phyloP scores from a whole-genome alignment of 2,888 invertebrate species.

The Pristionchus exspectatus region DNA sequence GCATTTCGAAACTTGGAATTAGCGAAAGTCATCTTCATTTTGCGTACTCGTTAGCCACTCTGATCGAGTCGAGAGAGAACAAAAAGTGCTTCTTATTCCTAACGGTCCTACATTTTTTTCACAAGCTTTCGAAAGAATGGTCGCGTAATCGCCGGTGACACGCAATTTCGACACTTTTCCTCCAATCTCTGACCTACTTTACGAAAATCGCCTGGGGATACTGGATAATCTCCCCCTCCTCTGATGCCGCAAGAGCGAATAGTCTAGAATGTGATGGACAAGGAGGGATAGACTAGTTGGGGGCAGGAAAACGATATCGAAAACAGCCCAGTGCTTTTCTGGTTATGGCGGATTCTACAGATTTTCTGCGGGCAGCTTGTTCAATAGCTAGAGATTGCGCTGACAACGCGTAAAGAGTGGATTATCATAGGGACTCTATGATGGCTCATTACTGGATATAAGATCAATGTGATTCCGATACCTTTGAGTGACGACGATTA shows the following conservation, averaged over 20 bases:
- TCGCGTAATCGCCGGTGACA: conserved; percentile 6
- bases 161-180: conserved; percentile 4
- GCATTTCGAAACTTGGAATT: not conserved
- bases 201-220: conserved; percentile 19
- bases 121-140: not conserved
- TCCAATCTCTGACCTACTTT: conserved; percentile 26
- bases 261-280: conserved; percentile 34
- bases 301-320: not conserved
- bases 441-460: not conserved
- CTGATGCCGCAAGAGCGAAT: not conserved
- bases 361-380: not conserved
- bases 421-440: not conserved
- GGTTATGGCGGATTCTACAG: conserved; percentile 6
- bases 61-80: no score
- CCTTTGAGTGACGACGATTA: conserved; percentile 36
- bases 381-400: not conserved
- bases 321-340: not conserved
- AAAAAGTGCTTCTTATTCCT: no score
- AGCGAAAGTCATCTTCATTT: not conserved
- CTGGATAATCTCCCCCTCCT: conserved; percentile 17
- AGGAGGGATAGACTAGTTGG: not conserved
- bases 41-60: no score
- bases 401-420: not conserved
- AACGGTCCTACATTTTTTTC: no score
- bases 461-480: not conserved